These are phyloP conservation scores for Uloborus diversus DNA, from an alignment of 1,140 invertebrate species.

Conservation along the genomic window DNA sequence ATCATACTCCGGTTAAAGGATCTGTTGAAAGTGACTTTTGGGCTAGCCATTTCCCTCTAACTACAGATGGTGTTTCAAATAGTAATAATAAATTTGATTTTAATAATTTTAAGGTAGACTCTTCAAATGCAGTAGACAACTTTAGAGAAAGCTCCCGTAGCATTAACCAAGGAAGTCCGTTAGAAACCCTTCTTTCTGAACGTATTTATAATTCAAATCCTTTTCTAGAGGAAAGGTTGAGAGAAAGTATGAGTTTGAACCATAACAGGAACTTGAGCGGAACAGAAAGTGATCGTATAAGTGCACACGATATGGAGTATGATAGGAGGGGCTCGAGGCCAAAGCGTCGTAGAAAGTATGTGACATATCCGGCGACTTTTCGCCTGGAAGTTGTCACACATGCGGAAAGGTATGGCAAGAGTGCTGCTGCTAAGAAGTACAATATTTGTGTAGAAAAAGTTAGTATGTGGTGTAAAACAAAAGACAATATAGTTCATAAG, in stretches of 20 bases:
- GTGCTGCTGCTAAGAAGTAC: conserved; percentile 48
- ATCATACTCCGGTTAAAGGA: not conserved
- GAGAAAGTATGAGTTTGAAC: conserved; percentile 9
- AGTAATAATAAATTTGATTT: conserved; percentile 42
- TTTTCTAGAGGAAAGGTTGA: conserved; percentile 19
- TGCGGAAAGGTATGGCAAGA: conserved; percentile 47
- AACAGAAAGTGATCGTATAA: conserved; percentile 36
- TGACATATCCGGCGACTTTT: conserved; percentile 51
- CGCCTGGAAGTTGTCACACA: conserved; percentile 44
- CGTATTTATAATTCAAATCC: conserved; percentile 35
- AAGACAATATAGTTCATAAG: conserved; percentile 53
- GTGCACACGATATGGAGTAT: not conserved
- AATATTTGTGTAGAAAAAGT: conserved; percentile 52
- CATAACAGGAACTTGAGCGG: conserved; percentile 18
- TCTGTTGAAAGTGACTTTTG: conserved; percentile 34
- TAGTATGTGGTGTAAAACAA: conserved; percentile 54
- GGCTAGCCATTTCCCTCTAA: conserved; percentile 34
- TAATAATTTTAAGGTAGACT: conserved; percentile 19
- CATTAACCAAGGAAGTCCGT: conserved; percentile 6
- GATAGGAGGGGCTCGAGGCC: conserved; percentile 59
- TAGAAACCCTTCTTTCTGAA: conserved; percentile 42
- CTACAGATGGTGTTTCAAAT: not conserved
- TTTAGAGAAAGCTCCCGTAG: conserved; percentile 6
- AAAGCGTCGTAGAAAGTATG: conserved; percentile 42
- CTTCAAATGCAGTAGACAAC: not conserved